Percentiles rank a stretch among this genome's conserved stretches.
phyloP scores from a whole-genome alignment of 2,113 vertebrate genomes.

The Dipodomys ordii region DNA sequence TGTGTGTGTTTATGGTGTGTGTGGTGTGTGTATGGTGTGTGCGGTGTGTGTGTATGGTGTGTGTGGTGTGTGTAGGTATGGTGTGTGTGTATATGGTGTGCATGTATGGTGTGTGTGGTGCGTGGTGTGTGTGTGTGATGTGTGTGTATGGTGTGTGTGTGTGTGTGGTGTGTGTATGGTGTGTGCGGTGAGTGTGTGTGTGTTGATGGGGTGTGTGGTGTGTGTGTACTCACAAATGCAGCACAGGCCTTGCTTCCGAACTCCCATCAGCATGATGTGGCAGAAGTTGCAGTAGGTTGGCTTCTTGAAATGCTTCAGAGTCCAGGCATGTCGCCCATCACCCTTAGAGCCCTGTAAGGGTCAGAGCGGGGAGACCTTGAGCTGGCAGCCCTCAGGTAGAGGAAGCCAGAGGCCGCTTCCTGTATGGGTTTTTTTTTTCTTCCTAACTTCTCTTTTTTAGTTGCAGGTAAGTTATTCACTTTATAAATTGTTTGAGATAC shows the following conservation, averaged over 20 bases:
- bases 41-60: too few species aligned
- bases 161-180: too few species aligned
- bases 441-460: conserved; percentile 1
- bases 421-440: not conserved
- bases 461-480: not conserved
- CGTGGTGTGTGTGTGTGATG: too few species aligned
- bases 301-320: conserved; percentile 98
- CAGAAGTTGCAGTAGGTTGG: conserved; percentile 98
- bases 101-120: too few species aligned
- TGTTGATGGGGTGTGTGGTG: not conserved
- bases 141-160: too few species aligned
- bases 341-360: conserved; percentile 91
- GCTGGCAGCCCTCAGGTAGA: not conserved
- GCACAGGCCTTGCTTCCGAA: conserved; percentile 97
- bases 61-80: too few species aligned
- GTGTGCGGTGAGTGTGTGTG: not conserved
- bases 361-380: not conserved
- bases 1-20: too few species aligned
- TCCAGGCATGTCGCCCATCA: conserved; percentile 95
- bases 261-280: conserved; percentile 94
- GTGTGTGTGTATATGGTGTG: too few species aligned
- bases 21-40: too few species aligned
- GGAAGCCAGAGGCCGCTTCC: not conserved
- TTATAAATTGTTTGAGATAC: not conserved
- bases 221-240: conserved; percentile 92